Evolutionary conservation across 2,113 vertebrate species (phyloP).

Genomic region (Campylorhamphus procurvoides): DNA sequence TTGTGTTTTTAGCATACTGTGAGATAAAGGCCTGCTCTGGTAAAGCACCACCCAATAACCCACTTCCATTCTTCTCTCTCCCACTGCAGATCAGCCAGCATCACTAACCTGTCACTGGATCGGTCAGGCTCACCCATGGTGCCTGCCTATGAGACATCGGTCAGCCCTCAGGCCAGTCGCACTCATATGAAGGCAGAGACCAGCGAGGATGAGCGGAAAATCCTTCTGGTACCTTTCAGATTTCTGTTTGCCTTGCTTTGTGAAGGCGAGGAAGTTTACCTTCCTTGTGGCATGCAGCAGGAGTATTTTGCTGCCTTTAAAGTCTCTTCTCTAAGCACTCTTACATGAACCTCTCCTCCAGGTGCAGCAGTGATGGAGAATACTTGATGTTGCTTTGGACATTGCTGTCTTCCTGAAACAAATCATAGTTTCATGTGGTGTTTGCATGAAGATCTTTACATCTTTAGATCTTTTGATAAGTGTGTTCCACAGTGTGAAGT

Average conservation of each 20-base stretch:
- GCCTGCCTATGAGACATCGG: conserved; percentile 89
- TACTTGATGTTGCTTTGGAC: not conserved
- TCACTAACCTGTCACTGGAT: conserved; percentile 92
- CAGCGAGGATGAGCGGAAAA: conserved; percentile 94
- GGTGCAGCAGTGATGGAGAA: not conserved
- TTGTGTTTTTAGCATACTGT: not conserved
- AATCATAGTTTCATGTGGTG: not conserved
- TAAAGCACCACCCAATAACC: not conserved
- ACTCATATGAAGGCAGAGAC: conserved; percentile 86
- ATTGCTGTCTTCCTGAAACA: not conserved
- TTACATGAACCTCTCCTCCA: not conserved
- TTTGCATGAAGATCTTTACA: not conserved
- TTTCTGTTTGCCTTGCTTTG: not conserved
- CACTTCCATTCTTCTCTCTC: not conserved
- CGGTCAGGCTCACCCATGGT: conserved; percentile 90
- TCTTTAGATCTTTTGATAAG: not conserved
- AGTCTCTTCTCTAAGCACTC: not conserved
- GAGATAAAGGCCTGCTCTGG: not conserved
- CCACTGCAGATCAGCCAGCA: conserved; percentile 87
- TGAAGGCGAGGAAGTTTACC: not conserved
- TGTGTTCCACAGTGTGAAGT: not conserved
- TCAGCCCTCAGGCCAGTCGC: conserved; percentile 90
- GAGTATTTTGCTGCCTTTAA: not conserved
- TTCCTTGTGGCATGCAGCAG: not conserved
- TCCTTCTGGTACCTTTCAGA: conserved; percentile 84